Base-by-base conservation (phyloP, 2,888 invertebrate species). In the Sesamia inferens region DNA sequence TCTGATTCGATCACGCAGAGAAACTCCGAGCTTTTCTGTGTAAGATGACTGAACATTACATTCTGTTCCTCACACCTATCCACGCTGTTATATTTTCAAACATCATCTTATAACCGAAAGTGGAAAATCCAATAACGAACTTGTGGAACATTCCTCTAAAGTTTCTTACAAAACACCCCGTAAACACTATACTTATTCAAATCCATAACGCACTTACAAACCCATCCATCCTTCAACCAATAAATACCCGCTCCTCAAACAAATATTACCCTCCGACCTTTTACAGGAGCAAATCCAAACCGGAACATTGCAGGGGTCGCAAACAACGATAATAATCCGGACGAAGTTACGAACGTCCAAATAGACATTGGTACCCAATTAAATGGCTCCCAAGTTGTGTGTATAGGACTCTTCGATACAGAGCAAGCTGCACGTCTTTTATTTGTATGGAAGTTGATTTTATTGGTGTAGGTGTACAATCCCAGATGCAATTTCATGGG, bases 361-460 rank as follows among this genome's bases (percentile, higher is more conserved):
- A 92, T 90, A 93, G 90, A 93, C 91, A 90, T 89, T 88, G 87
- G 89, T 87, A 90, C 93, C 94, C 94, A 94, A 94, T 94, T 94
- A 94, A 94, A 94, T 93, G 92, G 91, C 87, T 88, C 88, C 85
- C 87, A 86, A 87, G 88, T 86, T 94, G 94, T 94, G 89, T 94
- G 90, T 85, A 89, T 92, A 94, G 94, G 94, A 94, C 90, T 82
- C 78, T 86, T 84, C 88, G 89, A 89, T 88, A 89, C 82, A 78
- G 71, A 79, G 58, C 65, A n/a, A 11, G 71, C 51, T 62, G 31
- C 48, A 19, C 57, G 82, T 84, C 84, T 88, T 86, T 87, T 88
- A 84, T 87, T 82, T 86, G 82, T 83, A 44, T 78, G 77, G 70
- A 63, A 66, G 78, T 75, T 76, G 78, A 84, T 88, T 85, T 86